These are phyloP conservation scores for Acromyrmex heyeri DNA, from an alignment of 1,140 invertebrate genomes.

Conservation along the genomic window DNA sequence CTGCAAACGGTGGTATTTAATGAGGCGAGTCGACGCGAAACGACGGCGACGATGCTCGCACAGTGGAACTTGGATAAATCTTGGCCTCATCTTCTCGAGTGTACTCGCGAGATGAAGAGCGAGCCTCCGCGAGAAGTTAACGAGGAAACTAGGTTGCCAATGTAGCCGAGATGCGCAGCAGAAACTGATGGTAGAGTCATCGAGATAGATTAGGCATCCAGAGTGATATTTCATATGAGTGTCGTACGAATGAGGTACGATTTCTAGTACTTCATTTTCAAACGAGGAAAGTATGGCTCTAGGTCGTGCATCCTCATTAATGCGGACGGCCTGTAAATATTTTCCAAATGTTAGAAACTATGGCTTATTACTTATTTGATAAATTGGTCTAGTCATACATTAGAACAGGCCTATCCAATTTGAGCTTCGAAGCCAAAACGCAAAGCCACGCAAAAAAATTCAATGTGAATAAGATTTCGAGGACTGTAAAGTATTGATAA, in stretches of 20 bases:
- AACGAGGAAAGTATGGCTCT: constrained; percentile 45
- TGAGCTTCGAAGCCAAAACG: too few species aligned
- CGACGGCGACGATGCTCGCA: background rate
- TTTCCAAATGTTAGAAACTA: background rate
- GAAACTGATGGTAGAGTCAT: constrained; percentile 52
- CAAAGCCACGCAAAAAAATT: too few species aligned
- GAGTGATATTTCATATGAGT: constrained; percentile 22
- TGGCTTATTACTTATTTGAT: background rate
- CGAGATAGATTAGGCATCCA: constrained; percentile 32
- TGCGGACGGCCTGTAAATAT: background rate
- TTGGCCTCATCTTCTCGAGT: constrained; percentile 38
- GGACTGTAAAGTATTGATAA: too few species aligned
- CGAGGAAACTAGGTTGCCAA: constrained; percentile 77
- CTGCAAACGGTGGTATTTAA: constrained; percentile 57
- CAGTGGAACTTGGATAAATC: constrained; percentile 69
- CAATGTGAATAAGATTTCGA: too few species aligned
- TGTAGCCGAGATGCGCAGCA: constrained; percentile 54
- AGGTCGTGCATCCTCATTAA: background rate
- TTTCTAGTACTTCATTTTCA: constrained; percentile 33
- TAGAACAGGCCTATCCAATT: too few species aligned
- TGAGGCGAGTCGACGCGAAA: constrained; percentile 7
- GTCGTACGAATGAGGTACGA: background rate
- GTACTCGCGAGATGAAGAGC: constrained; percentile 55
- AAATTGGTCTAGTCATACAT: background rate
- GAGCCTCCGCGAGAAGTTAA: constrained; percentile 63